Conservation (phyloP, 2,797 vertebrate species). For the Arrhamphus sclerolepis region DNA sequence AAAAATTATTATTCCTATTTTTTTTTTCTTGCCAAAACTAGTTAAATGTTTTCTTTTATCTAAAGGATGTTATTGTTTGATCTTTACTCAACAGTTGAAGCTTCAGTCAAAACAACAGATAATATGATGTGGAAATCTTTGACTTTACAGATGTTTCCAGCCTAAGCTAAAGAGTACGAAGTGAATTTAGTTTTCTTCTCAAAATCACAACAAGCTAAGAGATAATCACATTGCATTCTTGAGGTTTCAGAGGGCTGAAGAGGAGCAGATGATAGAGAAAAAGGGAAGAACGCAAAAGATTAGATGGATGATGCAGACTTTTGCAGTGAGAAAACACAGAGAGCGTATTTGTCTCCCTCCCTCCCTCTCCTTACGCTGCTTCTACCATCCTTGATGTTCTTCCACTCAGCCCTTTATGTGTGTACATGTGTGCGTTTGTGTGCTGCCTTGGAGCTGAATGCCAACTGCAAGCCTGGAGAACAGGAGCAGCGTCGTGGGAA, state of each 20-base stretch:
- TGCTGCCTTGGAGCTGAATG: slow-evolving; percentile 28
- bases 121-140: slow-evolving; percentile 20
- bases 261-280: slow-evolving; percentile 36
- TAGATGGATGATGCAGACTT: slow-evolving; percentile 51
- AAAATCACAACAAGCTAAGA: slow-evolving; percentile 42
- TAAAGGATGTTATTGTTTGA: slow-evolving; percentile 38
- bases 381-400: slow-evolving; percentile 21
- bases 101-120: slow-evolving; percentile 33
- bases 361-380: slow-evolving; percentile 10
- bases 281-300: slow-evolving; percentile 28
- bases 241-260: slow-evolving; percentile 39
- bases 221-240: slow-evolving; percentile 38
- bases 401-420: slow-evolving; percentile 13
- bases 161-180: slow-evolving; percentile 24
- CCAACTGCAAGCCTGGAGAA: slow-evolving; percentile 42
- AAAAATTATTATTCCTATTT: too few relatives aligned
- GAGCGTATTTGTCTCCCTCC: slow-evolving; percentile 36
- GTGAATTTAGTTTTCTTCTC: slow-evolving; percentile 30
- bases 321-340: slow-evolving; percentile 38
- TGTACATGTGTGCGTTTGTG: slow-evolving; percentile 6
- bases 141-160: slow-evolving; percentile 42
- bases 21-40: slow-evolving; percentile 46
- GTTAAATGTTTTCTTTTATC: slow-evolving; percentile 7
- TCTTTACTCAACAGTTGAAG: slow-evolving; percentile 37
- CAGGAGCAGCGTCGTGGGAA: slow-evolving; percentile 49